Conservation (phyloP, 2,797 vertebrate species). For the Dipus sagitta region DNA sequence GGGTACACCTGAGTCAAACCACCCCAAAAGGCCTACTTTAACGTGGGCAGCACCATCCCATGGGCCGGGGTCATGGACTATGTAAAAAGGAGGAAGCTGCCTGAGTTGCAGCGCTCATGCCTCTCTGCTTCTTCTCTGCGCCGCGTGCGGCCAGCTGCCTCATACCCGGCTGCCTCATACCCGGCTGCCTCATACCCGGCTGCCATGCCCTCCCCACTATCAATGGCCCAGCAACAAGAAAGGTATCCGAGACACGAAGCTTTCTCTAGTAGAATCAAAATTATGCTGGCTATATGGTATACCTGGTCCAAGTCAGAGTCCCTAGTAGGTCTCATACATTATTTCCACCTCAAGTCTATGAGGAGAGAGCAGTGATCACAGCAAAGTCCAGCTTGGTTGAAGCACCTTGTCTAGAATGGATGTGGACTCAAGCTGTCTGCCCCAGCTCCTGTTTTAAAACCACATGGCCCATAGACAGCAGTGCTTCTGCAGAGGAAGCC, state of each 20-base stretch:
- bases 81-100: no score
- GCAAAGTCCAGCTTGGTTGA: neutral
- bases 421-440: neutral
- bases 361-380: accelerated
- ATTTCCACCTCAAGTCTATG: neutral
- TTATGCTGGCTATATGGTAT: neutral
- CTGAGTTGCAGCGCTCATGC: no score
- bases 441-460: neutral
- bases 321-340: neutral
- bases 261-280: neutral
- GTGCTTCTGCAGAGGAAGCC: neutral
- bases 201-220: no score
- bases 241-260: neutral
- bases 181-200: no score
- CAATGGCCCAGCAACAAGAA: no score
- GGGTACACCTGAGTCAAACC: no score
- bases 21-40: no score
- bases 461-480: neutral
- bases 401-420: neutral
- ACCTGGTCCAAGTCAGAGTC: neutral
- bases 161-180: no score
- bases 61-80: no score
- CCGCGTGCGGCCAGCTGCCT: no score
- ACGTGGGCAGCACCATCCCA: no score
- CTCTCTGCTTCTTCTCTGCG: no score